Evolutionary conservation across 1,140 invertebrate species (phyloP), one percentile per base, ranked within the genome.

Genomic region (Cherax quadricarinatus): DNA sequence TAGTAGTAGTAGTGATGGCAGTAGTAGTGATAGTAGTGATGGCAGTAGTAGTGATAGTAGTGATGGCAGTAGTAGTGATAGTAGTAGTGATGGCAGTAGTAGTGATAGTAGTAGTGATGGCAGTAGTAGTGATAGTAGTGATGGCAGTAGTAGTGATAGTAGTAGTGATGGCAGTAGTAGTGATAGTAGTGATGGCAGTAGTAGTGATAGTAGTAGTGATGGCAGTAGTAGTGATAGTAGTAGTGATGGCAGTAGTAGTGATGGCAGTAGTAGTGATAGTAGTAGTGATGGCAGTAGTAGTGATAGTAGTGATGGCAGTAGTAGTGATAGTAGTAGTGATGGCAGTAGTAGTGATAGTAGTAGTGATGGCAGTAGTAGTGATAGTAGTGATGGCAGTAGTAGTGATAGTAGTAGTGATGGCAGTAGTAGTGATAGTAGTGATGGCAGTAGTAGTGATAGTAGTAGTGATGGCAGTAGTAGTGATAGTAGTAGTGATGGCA

Each of bases 291-390:
- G 53, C 57, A 53, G 81, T 84, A 60, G 53, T 84, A 60, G 81
- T 84, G 53, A 51, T 84, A 60, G 81, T 84, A 60, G 81, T 84
- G 53, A 53, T 60, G 30, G 81, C 57, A 24, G 81, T 84, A 57
- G 81, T 84, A 24, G 81, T 84, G n/a, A 51, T 84, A 24, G 81
- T 84, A 24, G 81, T 84, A 60, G 53, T 53, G n/a, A n/a, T n/a
- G n/a, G n/a, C n/a, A n/a, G n/a, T n/a, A n/a, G n/a, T n/a, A n/a
- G n/a, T n/a, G n/a, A n/a, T n/a, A n/a, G n/a, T n/a, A n/a, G n/a
- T n/a, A n/a, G n/a, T n/a, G n/a, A n/a, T n/a, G n/a, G n/a, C n/a
- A n/a, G n/a, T n/a, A 84, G 81, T 51, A 24, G 81, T 84, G 81
- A 51, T 84, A n/a, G 81, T 84, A n/a, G 53, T 24, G 10, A 80